Base-by-base conservation (phyloP, 2,113 vertebrate species). In the Grallaria varia region DNA sequence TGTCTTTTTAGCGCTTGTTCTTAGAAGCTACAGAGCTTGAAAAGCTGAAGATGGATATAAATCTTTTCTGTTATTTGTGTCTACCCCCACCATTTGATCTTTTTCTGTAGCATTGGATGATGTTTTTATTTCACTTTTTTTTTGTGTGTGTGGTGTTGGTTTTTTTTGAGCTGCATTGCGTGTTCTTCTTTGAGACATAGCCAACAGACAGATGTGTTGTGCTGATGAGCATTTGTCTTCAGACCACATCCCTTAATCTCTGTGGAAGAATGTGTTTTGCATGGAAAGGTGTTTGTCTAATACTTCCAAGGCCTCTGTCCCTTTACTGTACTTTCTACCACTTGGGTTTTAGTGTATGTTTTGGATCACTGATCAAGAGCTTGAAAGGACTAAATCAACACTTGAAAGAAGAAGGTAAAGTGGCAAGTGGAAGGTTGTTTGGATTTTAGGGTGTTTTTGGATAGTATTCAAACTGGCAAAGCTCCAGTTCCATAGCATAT, bases 221-320 rank as follows among this genome's bases (percentile, higher is more conserved):
- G 81, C 71, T 95, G 69, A 91, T 25, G 68, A 73, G 44, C 67
- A 66, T 83, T 90, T 82, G 49, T 80, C n/a, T 89, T 95, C n/a
- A 75, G 72, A 80, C 37, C 55, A 22, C 52, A 31, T 80, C 16
- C 75, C 42, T 68, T 66, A 17, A 52, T 78, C 82, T 84, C 56
- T 45, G 10, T 53, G 47, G 56, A 88, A 80, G 87, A 93, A 63
- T 40, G 15, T 85, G 20, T 45, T 94, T 85, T 88, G 8, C 59
- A 35, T 39, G 19, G 44, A 77, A 82, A 84, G 8, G 16, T 79
- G 64, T 49, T 91, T 82, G 31, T 69, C 25, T 62, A 50, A 69
- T 59, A 9, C 17, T 76, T 89, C 13, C 44, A 73, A 82, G n/a
- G 28, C 33, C 8, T 75, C 64, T 5, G 2, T 80, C 31, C 33